Evolutionary conservation across 1,140 invertebrate species (phyloP).

Genomic region (Bombus ignitus): DNA sequence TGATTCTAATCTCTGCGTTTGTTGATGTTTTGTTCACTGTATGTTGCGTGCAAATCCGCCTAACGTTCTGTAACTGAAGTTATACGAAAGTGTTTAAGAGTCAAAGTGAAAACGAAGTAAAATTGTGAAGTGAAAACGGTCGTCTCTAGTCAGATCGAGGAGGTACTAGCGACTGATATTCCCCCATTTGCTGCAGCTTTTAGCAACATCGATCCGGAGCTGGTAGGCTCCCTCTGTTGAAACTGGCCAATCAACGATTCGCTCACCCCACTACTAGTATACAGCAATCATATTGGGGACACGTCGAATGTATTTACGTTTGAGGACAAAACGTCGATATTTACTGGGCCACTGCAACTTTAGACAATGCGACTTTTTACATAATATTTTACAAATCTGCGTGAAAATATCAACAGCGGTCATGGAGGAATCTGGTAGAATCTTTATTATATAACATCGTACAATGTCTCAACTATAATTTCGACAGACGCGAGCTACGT

Average conservation of each 20-base stretch:
- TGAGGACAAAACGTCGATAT: conserved; percentile 19
- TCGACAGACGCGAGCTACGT: not conserved
- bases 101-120: not conserved
- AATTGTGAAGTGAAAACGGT: not conserved
- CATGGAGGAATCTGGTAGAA: not conserved
- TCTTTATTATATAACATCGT: not conserved
- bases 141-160: not conserved
- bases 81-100: not conserved
- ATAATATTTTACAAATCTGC: not conserved
- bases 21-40: not conserved
- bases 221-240: conserved; percentile 33
- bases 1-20: not conserved
- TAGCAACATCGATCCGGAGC: conserved; percentile 62
- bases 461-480: not conserved
- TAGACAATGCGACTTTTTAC: not conserved
- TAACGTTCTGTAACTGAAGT: not conserved
- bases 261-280: conserved; percentile 42
- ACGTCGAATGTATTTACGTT: conserved; percentile 42
- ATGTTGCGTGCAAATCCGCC: not conserved
- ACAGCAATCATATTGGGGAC: not conserved
- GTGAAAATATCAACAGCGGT: not conserved
- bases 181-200: conserved; percentile 53
- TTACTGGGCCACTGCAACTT: not conserved
- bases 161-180: conserved; percentile 47
- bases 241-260: conserved; percentile 43